A percentile compares a stretch with the other conserved stretches of the same genome.
These are phyloP conservation scores for Siniperca undulata DNA, from an alignment of 2,797 vertebrate genomes.

Conservation along the genomic window DNA sequence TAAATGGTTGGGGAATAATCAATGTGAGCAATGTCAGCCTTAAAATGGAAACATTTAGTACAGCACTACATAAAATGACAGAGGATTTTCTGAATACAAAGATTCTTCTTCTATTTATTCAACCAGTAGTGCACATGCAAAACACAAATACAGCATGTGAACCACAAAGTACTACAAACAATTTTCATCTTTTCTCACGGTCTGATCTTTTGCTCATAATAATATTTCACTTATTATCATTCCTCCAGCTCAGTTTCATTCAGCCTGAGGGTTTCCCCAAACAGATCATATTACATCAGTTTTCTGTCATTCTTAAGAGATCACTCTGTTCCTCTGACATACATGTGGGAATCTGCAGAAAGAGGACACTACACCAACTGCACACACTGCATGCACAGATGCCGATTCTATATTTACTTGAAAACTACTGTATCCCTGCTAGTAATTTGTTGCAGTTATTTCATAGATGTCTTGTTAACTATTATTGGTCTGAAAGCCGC, in stretches of 20 bases:
- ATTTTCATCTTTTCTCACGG: slow-evolving; percentile 10
- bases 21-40: background rate
- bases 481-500: slow-evolving; percentile 63
- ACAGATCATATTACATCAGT: slow-evolving; percentile 20
- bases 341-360: slow-evolving; percentile 44
- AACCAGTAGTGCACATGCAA: background rate
- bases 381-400: background rate
- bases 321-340: slow-evolving; percentile 37
- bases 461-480: slow-evolving; percentile 72
- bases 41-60: background rate
- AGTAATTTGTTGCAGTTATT: slow-evolving; percentile 65
- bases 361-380: slow-evolving; percentile 54
- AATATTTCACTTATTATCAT: slow-evolving; percentile 19
- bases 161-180: background rate
- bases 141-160: background rate
- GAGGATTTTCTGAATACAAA: background rate
- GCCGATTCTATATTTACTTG: slow-evolving; percentile 39
- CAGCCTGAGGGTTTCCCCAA: slow-evolving; percentile 23
- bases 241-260: slow-evolving; percentile 11
- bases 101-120: background rate
- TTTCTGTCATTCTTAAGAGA: slow-evolving; percentile 27
- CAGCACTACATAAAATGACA: background rate
- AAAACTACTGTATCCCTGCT: slow-evolving; percentile 16
- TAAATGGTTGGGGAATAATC: background rate
- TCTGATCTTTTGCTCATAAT: slow-evolving; percentile 9